These are phyloP conservation scores for Plestiodon gilberti DNA, from an alignment of 2,113 vertebrate genomes.

Conservation along the genomic window DNA sequence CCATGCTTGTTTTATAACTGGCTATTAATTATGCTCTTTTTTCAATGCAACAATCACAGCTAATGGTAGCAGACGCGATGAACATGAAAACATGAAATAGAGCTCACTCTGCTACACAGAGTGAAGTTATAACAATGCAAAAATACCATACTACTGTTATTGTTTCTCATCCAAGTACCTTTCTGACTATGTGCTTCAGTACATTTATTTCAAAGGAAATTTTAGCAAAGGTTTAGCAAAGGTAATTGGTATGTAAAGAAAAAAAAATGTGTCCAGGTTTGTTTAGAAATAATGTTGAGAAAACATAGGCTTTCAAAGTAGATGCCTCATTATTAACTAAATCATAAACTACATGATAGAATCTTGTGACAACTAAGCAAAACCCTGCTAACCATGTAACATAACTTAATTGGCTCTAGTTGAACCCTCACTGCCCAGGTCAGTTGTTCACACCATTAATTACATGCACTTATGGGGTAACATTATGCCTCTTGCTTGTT, in stretches of 20 bases:
- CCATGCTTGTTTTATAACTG: conserved; percentile 75
- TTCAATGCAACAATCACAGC: conserved; percentile 74
- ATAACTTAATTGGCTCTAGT: background rate
- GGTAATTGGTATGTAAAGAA: conserved; percentile 31
- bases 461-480: background rate
- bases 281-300: background rate
- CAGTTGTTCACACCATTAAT: background rate
- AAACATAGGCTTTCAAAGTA: background rate
- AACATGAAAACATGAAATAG: conserved; percentile 64
- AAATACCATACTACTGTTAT: conserved; percentile 27
- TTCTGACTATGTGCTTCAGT: conserved; percentile 51
- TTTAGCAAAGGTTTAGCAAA: conserved; percentile 35
- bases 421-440: background rate
- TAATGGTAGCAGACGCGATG: conserved; percentile 70
- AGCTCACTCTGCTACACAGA: conserved; percentile 48
- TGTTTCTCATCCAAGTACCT: conserved; percentile 50
- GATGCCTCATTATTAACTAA: background rate
- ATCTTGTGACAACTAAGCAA: background rate
- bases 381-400: background rate
- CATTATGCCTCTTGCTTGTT: too few relatives aligned
- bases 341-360: background rate
- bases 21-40: conserved; percentile 77
- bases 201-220: conserved; percentile 57
- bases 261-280: conserved; percentile 30
- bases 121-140: conserved; percentile 56